phyloP scores from a whole-genome alignment of 1,140 invertebrate genomes.

The Steinernema khuongi region DNA sequence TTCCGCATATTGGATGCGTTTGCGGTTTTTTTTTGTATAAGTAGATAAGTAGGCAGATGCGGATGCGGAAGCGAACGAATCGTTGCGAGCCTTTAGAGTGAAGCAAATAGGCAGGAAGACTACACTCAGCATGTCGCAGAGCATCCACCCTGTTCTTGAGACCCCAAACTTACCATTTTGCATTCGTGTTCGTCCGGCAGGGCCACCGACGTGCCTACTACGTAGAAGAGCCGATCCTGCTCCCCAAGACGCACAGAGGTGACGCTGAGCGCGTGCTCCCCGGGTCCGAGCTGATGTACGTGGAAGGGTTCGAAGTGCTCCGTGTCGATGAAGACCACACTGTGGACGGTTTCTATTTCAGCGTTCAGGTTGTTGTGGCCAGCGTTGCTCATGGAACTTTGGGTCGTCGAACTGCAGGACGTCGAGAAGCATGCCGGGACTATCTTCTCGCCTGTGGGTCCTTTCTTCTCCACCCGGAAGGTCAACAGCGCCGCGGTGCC shows the following conservation, averaged over 20 bases:
- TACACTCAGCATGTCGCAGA: no score
- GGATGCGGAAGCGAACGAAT: no score
- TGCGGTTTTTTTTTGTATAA: no score
- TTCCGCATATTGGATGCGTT: no score
- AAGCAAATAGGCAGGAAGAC: no score
- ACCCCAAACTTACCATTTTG: conserved; percentile 67
- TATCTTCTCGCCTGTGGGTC: neutral
- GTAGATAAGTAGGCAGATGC: no score
- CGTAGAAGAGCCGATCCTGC: conserved; percentile 75
- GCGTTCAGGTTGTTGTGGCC: neutral
- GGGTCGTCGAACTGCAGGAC: neutral
- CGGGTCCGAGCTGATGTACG: conserved; percentile 23
- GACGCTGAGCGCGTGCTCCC: conserved; percentile 65
- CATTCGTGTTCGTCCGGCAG: conserved; percentile 91
- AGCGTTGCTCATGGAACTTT: conserved; percentile 63
- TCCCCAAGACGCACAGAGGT: conserved; percentile 71
- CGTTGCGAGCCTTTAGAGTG: no score
- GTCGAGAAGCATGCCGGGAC: neutral
- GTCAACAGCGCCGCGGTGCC: conserved; percentile 90
- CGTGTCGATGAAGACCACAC: conserved; percentile 29
- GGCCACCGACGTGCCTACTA: conserved; percentile 86
- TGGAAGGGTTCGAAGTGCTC: conserved; percentile 44
- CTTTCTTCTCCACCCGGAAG: conserved; percentile 68
- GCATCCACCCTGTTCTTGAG: no score
- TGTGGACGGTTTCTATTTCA: neutral